phyloP scores from a whole-genome alignment of 2,113 vertebrate genomes.

The Tragelaphus strepsiceros region DNA sequence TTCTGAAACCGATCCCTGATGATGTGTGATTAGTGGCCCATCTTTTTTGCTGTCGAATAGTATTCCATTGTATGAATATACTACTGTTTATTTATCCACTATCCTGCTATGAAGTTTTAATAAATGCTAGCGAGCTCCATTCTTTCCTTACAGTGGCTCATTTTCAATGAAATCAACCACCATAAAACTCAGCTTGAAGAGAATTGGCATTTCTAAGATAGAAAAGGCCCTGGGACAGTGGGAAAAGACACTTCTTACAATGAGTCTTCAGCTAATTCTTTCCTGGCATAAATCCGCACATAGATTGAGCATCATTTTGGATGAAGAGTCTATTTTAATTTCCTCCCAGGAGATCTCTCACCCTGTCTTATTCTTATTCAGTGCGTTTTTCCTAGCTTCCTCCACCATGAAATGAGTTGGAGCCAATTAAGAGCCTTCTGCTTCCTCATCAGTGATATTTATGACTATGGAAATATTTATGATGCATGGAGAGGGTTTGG shows the following conservation, averaged over 20 bases:
- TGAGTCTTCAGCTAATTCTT: background rate
- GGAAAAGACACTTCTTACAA: background rate
- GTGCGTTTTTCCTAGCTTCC: background rate
- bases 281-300: background rate
- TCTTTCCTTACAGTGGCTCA: background rate
- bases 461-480: constrained; percentile 29
- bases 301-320: background rate
- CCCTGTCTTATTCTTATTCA: constrained; percentile 48
- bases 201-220: background rate
- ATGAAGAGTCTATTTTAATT: background rate
- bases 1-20: background rate
- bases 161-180: background rate
- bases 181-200: background rate
- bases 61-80: background rate
- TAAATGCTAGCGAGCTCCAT: background rate
- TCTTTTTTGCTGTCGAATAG: background rate
- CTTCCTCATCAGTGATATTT: constrained; percentile 23
- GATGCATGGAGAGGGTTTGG: constrained; percentile 4
- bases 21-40: background rate
- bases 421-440: constrained; percentile 45
- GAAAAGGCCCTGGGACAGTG: background rate
- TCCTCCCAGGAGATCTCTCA: constrained; percentile 26
- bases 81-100: background rate
- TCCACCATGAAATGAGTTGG: constrained; percentile 39
- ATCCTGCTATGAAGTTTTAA: background rate